Base-by-base conservation (phyloP, 2,113 vertebrate species). In the Percina caprodes region DNA sequence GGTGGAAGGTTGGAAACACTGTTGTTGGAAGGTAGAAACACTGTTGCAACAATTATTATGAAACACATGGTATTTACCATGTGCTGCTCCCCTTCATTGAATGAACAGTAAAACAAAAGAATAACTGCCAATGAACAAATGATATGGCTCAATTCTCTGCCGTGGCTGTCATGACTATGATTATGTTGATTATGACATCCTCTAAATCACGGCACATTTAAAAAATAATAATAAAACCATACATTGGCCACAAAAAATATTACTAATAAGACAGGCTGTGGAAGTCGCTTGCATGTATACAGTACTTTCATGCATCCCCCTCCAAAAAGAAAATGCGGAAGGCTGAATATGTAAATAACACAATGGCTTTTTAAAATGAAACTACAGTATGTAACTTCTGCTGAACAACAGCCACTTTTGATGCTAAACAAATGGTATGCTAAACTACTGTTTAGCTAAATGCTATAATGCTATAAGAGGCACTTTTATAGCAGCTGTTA, bases 61-160 rank as follows among this genome's bases (percentile, higher is more conserved):
- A 30, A 83, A 76, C 66, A 66, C 49, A 45, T 6, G 10, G 23
- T 49, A 45, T 79, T 82, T 65, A 71, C 14, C 13, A 16, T 39
- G 11, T 21, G 61, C 61, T 13, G 62, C 56, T 71, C 51, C 33
- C 30, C 26, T 42, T 42, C 45, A 60, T 72, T 11, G 7, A 66
- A 61, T 0, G 39, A 76, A 14, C 56, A 68, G 49, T 66, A 77
- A 70, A 87, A 85, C 60, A 70, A 16, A 7, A 70, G 2, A 83
- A 78, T 18, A 62, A 62, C 51, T 74, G 62, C 48, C 58, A 65
- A 66, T 65, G 51, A 71, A 80, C 58, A 80, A 42, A 77, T 69
- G 77, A 79, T 75, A 81, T 3, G 69, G 48, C 82, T 72, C 46
- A n/a, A 67, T 74, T 73, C 60, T 73, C 72, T 52, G 10, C 35